Base-by-base conservation (phyloP, 2,113 vertebrate genomes). In the Regulus satrapa region DNA sequence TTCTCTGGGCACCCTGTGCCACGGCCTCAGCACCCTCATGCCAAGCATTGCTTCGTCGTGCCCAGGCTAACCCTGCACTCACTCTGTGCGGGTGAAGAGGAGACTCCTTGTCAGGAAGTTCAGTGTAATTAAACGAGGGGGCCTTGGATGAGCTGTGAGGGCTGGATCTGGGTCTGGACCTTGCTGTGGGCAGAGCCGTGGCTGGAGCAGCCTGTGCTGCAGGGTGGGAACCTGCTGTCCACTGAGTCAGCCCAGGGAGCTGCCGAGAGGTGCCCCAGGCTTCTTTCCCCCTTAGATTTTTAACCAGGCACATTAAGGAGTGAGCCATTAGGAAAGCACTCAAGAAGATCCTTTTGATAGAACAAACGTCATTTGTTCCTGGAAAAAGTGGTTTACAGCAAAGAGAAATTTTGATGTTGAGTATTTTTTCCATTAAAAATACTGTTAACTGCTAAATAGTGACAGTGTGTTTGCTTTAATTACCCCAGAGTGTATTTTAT, bases 201-300 rank as follows among this genome's bases (percentile, higher is more conserved):
- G 51, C 38, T 4, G 12, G 46, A 74, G 24, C 20, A 18, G 12
- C 80, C 36, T 63, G 18, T 77, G 31, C 59, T 1, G 20, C 8
- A 0, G 20, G 21, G 6, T 2, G 2, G 41, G 32, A n/a, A 25
- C 14, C 0, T n/a, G n/a, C n/a, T n/a, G n/a, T n/a, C n/a, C n/a
- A n/a, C 2, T 14, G 16, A 40, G 32, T n/a, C 34, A 73, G 43
- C 55, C 29, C 1, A 4, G 26, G 31, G 74, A 62, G 51, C 49
- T 72, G 46, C 11, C 59, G 61, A 12, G 36, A 20, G 56, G 12
- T 21, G 25, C 3, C 1, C 0, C 3, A 28, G 38, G 19, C 64
- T 51, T 40, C 28, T 49, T 62, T 36, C 18, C 8, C 5, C 23
- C 64, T 9, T 36, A 7, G 62, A 15, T 13, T 51, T 51, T 43